Conservation (phyloP, 2,888 invertebrate species). For the Abrostola tripartita region DNA sequence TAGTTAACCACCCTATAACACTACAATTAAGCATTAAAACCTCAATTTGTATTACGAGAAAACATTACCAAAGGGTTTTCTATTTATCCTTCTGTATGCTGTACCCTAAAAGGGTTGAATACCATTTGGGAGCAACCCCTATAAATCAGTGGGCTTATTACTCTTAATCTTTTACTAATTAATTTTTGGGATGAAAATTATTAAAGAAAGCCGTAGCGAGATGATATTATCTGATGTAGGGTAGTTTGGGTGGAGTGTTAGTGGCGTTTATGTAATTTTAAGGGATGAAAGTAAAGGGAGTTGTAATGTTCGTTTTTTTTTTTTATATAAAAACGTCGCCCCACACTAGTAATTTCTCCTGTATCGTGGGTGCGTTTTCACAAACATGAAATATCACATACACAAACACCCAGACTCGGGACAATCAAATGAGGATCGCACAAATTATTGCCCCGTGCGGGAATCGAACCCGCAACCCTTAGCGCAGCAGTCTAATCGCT, state of each 20-base stretch:
- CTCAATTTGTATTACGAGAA: slow-evolving; percentile 31
- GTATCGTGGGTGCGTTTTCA: too few species aligned
- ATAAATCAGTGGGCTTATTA: slow-evolving; percentile 71
- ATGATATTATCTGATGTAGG: slow-evolving; percentile 20
- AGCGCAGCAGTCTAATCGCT: too few species aligned
- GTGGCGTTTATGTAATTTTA: not conserved
- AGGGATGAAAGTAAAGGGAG: not conserved
- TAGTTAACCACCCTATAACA: too few species aligned
- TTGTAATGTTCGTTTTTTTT: not conserved
- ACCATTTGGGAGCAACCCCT: slow-evolving; percentile 59
- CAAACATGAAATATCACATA: too few species aligned
- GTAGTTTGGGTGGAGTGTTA: slow-evolving; percentile 24
- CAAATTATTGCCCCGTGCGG: too few species aligned
- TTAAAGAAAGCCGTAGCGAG: slow-evolving; percentile 42
- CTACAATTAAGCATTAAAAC: slow-evolving; percentile 17
- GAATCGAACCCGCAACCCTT: too few species aligned
- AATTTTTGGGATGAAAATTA: slow-evolving; percentile 66
- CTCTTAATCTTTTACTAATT: slow-evolving; percentile 71
- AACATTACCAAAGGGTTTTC: slow-evolving; percentile 41
- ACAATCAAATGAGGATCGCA: too few species aligned
- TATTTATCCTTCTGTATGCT: slow-evolving; percentile 26
- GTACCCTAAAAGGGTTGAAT: slow-evolving; percentile 61
- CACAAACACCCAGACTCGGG: too few species aligned
- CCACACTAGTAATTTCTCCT: too few species aligned
- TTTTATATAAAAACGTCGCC: too few species aligned